Base-by-base conservation (phyloP, 2,797 vertebrate genomes). In the Neosilurus mollespiculum region DNA sequence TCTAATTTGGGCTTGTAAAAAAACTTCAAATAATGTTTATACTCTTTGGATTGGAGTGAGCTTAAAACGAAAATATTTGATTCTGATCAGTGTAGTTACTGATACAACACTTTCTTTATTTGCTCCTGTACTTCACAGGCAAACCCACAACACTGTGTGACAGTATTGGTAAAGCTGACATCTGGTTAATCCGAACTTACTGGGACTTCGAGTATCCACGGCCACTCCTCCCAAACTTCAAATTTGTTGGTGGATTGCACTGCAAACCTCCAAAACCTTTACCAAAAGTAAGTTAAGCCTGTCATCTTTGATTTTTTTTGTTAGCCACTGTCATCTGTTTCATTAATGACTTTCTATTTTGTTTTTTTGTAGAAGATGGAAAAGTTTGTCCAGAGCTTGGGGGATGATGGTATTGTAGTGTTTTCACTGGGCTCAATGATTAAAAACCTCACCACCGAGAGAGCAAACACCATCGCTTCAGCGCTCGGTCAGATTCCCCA, bases 381-480 rank as follows among this genome's bases (percentile, higher is more conserved):
- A 91, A 93, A 93, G 66, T 95, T 96, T 87, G 93, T 95, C 56
- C 94, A 96, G 90, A 96, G 95, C 77, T 96, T 96, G 7, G 95
- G 94, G 6, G 92, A 96, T 82, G 89, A 95, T 0, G 96, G 96
- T 3, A 56, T 96, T 14, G 93, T 97, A 22, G 93, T 96, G 22
- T 95, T 97, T 87, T 95, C 95, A 61, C 90, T 97, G 0, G 96
- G 96, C 1, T 95, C 96, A 0, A 93, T 97, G 92, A 80, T 97
- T 53, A 87, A 91, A 88, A 96, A 95, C 85, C 86, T 98, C 51
- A 93, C 91, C 0, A 85, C 90, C 65, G 95, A 95, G 83, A 95
- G 89, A 70, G 93, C 92, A 24, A 93, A 95, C 11, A 53, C 92
- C 54, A 93, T 98, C 26, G 96, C 96, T 9, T 87, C 89, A 18